Conservation (phyloP, 1,140 invertebrate species). For the Theocolax elegans region DNA sequence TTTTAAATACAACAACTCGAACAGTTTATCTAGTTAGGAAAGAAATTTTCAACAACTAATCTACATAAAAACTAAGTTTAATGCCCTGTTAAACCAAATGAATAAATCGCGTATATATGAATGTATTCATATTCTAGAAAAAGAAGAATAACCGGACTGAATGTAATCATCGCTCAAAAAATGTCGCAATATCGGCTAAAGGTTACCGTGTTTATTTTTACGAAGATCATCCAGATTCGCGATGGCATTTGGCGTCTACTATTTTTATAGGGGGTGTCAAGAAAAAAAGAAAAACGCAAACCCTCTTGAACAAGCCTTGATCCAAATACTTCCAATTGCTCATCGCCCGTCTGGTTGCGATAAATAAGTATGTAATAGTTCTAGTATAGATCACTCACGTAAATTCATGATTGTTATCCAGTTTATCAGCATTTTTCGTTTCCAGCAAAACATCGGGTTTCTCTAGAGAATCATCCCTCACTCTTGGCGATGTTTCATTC, state of each 20-base stretch:
- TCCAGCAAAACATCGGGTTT: constrained; percentile 24
- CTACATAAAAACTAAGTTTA: too few relatives aligned
- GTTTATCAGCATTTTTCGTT: constrained; percentile 1
- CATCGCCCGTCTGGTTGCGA: constrained; percentile 2
- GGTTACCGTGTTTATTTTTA: constrained; percentile 35
- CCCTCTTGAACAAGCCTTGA: constrained; percentile 31
- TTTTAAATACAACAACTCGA: too few relatives aligned
- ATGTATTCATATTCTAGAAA: too few relatives aligned
- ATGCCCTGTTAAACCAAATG: too few relatives aligned
- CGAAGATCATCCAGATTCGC: constrained; percentile 9
- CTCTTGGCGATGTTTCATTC: not conserved
- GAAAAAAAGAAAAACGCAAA: constrained; percentile 4
- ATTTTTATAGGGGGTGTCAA: constrained; percentile 20
- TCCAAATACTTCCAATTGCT: constrained; percentile 42
- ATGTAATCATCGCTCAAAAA: too few relatives aligned
- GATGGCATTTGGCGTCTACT: constrained; percentile 3
- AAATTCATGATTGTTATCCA: constrained; percentile 3
- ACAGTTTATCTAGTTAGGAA: too few relatives aligned
- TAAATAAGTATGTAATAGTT: not conserved
- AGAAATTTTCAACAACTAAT: too few relatives aligned
- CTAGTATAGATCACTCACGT: constrained; percentile 11
- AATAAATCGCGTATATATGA: too few relatives aligned
- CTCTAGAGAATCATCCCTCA: constrained; percentile 13
- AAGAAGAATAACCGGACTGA: constrained; percentile 19
- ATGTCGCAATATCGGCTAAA: constrained; percentile 3